phyloP scores from a whole-genome alignment of 1,140 invertebrate species.

The Pogonognathellus flavescens region DNA sequence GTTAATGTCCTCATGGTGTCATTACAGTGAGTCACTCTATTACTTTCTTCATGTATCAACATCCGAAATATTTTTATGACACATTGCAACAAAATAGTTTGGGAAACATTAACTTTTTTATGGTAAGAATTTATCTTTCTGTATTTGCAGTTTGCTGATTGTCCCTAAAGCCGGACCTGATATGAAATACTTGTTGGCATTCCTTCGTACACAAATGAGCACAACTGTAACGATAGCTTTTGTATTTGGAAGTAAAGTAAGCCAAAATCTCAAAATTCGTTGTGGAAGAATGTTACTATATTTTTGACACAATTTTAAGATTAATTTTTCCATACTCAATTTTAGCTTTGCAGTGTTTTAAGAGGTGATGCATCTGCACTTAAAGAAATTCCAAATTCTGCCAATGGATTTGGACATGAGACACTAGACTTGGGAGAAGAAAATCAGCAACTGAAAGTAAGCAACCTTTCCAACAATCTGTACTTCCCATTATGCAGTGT shows the following conservation, averaged over 20 bases:
- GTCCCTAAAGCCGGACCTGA: slow-evolving; percentile 88
- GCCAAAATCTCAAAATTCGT: not conserved
- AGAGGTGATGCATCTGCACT: slow-evolving; percentile 82
- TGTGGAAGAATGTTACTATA: no score
- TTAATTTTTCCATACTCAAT: not conserved
- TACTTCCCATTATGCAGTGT: not conserved
- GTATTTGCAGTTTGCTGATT: slow-evolving; percentile 80
- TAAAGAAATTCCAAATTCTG: slow-evolving; percentile 88
- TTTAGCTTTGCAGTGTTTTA: slow-evolving; percentile 81
- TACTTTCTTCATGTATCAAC: no score
- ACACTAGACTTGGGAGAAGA: slow-evolving; percentile 88
- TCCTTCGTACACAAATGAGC: slow-evolving; percentile 87
- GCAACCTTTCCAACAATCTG: not conserved
- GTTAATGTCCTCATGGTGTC: slow-evolving; percentile 91
- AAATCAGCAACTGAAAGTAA: slow-evolving; percentile 89
- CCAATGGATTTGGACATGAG: slow-evolving; percentile 85
- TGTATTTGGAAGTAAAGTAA: slow-evolving; percentile 89
- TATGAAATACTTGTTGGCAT: slow-evolving; percentile 88
- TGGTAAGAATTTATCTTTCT: no score
- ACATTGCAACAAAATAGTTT: not conserved
- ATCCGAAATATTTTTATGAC: no score
- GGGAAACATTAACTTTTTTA: not conserved
- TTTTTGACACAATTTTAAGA: no score
- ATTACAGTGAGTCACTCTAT: slow-evolving; percentile 94
- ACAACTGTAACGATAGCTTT: slow-evolving; percentile 86